A percentile compares a stretch with the other conserved stretches of the same genome.
Evolutionary conservation across 2,113 vertebrate genomes (phyloP).

Genomic region (Chrysochloris asiatica): DNA sequence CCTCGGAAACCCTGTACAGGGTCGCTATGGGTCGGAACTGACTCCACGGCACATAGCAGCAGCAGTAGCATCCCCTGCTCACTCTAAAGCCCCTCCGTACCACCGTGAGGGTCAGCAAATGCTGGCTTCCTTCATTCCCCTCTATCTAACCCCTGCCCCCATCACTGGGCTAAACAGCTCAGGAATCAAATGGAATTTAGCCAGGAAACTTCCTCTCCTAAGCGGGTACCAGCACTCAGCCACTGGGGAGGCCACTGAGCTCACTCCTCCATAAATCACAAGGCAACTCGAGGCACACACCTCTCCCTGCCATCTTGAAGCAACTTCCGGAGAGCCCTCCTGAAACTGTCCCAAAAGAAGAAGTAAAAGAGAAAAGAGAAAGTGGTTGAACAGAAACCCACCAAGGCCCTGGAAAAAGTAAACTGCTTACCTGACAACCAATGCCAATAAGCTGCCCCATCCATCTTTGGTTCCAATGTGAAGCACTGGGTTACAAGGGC

Average conservation of each 20-base stretch:
- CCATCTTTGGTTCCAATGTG: too few species aligned
- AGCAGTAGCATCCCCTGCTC: background rate
- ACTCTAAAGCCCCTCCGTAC: background rate
- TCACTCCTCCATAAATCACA: too few species aligned
- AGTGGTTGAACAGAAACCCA: background rate
- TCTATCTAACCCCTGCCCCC: background rate
- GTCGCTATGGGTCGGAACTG: too few species aligned
- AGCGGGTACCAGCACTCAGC: background rate
- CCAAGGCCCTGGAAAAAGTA: background rate
- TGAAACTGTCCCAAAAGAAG: constrained; percentile 3
- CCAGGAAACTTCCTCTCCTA: background rate
- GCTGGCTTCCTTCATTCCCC: background rate
- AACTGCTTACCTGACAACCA: background rate
- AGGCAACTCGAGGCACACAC: background rate
- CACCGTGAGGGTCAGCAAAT: too few species aligned
- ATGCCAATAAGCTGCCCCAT: rapidly evolving
- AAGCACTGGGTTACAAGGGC: rapidly evolving
- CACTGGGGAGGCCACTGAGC: background rate
- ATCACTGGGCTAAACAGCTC: too few species aligned
- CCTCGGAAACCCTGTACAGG: too few species aligned
- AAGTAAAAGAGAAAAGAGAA: constrained; percentile 3
- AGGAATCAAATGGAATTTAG: background rate
- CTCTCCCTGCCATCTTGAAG: background rate
- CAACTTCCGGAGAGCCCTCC: background rate
- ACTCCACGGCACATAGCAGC: too few species aligned